A percentile compares a stretch with the other conserved stretches of the same genome.
Conservation (phyloP, 2,113 vertebrate genomes). For the Oryzias celebensis region DNA sequence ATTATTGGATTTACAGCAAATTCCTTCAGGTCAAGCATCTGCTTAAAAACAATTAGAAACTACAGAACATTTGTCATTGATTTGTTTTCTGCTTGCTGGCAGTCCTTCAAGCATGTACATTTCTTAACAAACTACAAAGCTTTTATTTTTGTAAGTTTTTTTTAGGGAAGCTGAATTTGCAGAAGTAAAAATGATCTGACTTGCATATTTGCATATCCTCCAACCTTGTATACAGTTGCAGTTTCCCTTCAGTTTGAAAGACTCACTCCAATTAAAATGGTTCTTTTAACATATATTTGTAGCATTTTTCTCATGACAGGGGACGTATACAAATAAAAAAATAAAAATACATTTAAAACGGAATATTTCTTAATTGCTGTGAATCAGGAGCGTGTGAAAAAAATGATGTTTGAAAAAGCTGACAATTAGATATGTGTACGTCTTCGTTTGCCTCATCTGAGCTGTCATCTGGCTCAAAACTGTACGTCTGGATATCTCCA, state of each 20-base stretch:
- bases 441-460: too few relatives aligned
- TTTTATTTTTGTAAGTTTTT: not conserved
- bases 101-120: slow-evolving; percentile 11
- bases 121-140: slow-evolving; percentile 13
- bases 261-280: too few relatives aligned
- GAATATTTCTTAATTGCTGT: too few relatives aligned
- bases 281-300: too few relatives aligned
- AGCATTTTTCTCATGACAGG: too few relatives aligned
- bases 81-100: slow-evolving; percentile 6
- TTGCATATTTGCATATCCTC: slow-evolving; percentile 17
- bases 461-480: too few relatives aligned
- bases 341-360: too few relatives aligned
- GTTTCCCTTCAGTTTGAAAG: slow-evolving; percentile 14
- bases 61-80: slow-evolving; percentile 3
- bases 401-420: too few relatives aligned
- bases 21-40: not conserved
- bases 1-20: not conserved
- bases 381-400: too few relatives aligned
- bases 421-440: too few relatives aligned
- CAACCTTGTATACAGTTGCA: not conserved
- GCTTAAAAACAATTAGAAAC: slow-evolving; percentile 3
- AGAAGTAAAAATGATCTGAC: slow-evolving; percentile 2
- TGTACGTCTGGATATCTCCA: too few relatives aligned
- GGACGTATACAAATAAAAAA: too few relatives aligned
- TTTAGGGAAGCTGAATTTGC: slow-evolving; percentile 12